These are phyloP conservation scores for Cetoscarus ocellatus DNA, from an alignment of 2,797 vertebrate genomes.

Conservation along the genomic window DNA sequence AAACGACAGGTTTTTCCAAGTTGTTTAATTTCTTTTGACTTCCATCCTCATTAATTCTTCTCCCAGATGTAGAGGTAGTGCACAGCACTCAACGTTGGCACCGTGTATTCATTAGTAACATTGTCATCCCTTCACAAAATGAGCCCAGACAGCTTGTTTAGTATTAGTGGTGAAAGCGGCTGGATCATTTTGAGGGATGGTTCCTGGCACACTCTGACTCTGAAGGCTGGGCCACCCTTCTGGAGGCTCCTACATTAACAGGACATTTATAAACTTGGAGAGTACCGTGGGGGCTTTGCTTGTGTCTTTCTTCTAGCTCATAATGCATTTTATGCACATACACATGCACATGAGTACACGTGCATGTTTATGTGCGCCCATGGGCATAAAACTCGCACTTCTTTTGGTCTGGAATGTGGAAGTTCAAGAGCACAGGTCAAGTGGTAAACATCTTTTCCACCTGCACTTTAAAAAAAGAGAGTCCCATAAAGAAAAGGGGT, in stretches of 20 bases:
- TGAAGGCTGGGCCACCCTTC: constrained; percentile 5
- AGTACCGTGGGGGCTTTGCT: constrained; percentile 9
- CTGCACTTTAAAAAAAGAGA: constrained; percentile 60
- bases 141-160: constrained; percentile 65
- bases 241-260: constrained; percentile 20
- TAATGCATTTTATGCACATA: background rate
- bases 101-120: constrained; percentile 54
- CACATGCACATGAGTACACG: constrained; percentile 25
- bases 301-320: constrained; percentile 8
- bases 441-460: constrained; percentile 64
- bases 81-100: constrained; percentile 35
- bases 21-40: constrained; percentile 38
- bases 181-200: constrained; percentile 48
- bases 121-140: constrained; percentile 43
- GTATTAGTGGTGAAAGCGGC: constrained; percentile 37
- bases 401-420: constrained; percentile 59
- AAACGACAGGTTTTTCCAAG: constrained; percentile 14
- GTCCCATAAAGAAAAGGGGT: constrained; percentile 51
- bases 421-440: constrained; percentile 60
- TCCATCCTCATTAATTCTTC: constrained; percentile 41
- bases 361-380: constrained; percentile 44
- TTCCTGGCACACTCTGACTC: constrained; percentile 43
- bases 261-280: constrained; percentile 26
- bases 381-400: constrained; percentile 44
- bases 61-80: constrained; percentile 47